Conservation (phyloP, 2,888 invertebrate species). For the Drosophila falleni region DNA sequence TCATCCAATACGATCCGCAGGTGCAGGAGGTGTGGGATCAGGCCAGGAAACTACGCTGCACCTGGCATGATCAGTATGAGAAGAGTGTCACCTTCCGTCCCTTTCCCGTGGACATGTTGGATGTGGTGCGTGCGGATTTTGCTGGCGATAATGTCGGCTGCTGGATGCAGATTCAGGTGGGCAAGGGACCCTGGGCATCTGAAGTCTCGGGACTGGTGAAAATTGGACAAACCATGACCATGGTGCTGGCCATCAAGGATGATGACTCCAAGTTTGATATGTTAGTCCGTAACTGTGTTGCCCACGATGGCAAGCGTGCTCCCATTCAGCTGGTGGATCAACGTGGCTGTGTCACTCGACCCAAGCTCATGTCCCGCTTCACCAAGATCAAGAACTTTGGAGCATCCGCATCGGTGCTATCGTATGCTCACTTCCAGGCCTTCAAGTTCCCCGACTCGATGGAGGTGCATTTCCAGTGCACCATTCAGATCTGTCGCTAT, state of each 20-base stretch:
- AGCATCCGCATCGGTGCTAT: constrained; percentile 95
- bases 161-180: constrained; percentile 99
- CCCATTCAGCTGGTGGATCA: constrained; percentile 97
- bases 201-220: constrained; percentile 97
- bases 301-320: constrained; percentile 96
- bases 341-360: constrained; percentile 95
- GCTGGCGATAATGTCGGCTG: constrained; percentile 98
- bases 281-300: constrained; percentile 97
- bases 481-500: constrained; percentile 96
- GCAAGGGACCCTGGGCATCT: constrained; percentile 97
- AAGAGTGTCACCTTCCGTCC: constrained; percentile 97
- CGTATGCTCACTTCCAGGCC: constrained; percentile 97
- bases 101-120: constrained; percentile 97
- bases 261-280: constrained; percentile 98
- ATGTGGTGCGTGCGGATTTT: constrained; percentile 97
- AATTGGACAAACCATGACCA: constrained; percentile 98
- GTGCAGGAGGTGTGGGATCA: constrained; percentile 99
- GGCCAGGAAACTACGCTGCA: constrained; percentile 95
- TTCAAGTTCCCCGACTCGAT: constrained; percentile 98
- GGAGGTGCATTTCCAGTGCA: constrained; percentile 98
- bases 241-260: constrained; percentile 97
- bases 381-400: constrained; percentile 98
- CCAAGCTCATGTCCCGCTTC: constrained; percentile 96
- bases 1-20: constrained; percentile 96
- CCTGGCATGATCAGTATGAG: constrained; percentile 98